Evolutionary conservation across 2,113 vertebrate species (phyloP), one percentile per base, ranked within the genome.

Genomic region (Grantiella picta): DNA sequence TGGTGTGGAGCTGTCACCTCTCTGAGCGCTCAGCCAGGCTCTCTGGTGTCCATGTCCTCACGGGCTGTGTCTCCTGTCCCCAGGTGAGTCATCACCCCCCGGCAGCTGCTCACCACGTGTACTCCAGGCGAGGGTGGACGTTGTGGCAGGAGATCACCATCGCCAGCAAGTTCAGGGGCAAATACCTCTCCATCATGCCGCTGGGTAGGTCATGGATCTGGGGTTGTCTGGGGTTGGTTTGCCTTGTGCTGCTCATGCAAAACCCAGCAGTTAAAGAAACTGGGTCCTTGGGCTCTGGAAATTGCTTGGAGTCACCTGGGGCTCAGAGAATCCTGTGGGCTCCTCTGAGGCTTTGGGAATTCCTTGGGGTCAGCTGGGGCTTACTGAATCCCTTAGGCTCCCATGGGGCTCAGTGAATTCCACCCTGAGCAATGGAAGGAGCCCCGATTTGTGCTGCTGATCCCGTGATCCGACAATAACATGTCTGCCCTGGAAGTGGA

Each of bases 81-180:
- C 94, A 99, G 99, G 99, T 99, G 92, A 99, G 99, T 97, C 99
- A 99, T 96, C 99, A 99, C 94, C 99, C 99, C 2, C 99, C 99
- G 0, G 99, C 99, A 19, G 99, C 99, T 0, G 99, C 99, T 10
- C 99, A 99, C 97, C 98, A 99, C 7, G 99, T 99, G 86, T 98
- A 98, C 96, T 99, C 99, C 93, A 98, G 97, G 93, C 97, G 98
- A 65, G 99, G 99, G 78, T 99, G 99, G 99, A 99, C 98, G 12
- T 85, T 99, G 93, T 99, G 99, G 99, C 99, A 99, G 98, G 99
- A 99, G 96, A 99, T 99, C 98, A 99, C 99, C 69, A 99, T 99
- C 5, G 98, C 99, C 95, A 99, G 99, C 99, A 99, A 99, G 97
- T 99, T 99, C 97, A 98, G 99, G 87, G 99, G 99, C 86, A 99